Evolutionary conservation across 92 coral and sea anemone species (phyloP).

Genomic region (Zoanthus solanderi): DNA sequence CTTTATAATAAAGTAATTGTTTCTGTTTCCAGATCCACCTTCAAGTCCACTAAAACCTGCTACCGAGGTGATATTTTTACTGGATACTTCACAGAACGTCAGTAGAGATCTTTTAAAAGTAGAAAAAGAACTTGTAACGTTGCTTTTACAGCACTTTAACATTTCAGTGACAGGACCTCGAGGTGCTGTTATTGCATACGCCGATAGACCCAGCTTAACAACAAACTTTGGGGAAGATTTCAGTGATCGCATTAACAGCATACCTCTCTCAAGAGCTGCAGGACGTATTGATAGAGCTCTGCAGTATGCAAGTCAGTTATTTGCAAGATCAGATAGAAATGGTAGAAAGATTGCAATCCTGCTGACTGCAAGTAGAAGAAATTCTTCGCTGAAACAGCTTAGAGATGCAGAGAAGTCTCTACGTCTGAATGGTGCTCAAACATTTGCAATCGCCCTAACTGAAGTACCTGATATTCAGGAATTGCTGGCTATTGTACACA

Average conservation of each 20-base stretch:
- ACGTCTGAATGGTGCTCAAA: constrained; percentile 49
- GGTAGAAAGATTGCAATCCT: constrained; percentile 78
- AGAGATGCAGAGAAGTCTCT: constrained; percentile 50
- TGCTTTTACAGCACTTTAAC: constrained; percentile 66
- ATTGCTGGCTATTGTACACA: constrained; percentile 25
- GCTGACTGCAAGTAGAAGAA: constrained; percentile 57
- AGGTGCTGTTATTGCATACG: constrained; percentile 76
- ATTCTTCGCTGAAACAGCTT: constrained; percentile 48
- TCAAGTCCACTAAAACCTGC: constrained; percentile 33
- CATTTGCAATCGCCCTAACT: constrained; percentile 58
- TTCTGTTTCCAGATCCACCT: constrained; percentile 7
- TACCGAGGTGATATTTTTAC: constrained; percentile 80
- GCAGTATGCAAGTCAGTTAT: constrained; percentile 57
- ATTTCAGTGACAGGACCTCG: constrained; percentile 72
- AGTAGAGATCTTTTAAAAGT: constrained; percentile 45
- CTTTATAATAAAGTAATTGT: not conserved
- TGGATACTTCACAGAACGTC: constrained; percentile 89
- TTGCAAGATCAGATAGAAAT: constrained; percentile 65
- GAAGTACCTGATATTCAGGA: constrained; percentile 43
- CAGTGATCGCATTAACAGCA: constrained; percentile 60
- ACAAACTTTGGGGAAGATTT: constrained; percentile 63
- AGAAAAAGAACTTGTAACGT: constrained; percentile 75
- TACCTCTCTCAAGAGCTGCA: constrained; percentile 67
- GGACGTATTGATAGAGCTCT: constrained; percentile 78
- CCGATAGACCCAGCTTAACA: constrained; percentile 58